Base-by-base conservation (phyloP, 2,888 invertebrate genomes). In the Pasiphila rectangulata region DNA sequence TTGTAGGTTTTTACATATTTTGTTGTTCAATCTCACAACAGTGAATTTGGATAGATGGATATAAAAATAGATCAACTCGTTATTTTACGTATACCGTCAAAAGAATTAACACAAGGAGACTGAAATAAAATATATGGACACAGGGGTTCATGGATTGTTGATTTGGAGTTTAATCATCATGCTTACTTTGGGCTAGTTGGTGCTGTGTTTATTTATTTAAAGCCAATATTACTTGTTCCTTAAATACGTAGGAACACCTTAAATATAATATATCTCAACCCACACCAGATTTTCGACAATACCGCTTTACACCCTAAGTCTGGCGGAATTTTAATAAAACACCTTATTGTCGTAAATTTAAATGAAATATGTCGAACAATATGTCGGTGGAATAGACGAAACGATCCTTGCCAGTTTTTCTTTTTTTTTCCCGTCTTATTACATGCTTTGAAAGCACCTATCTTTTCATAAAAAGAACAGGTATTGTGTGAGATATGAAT, bases 241-340 rank as follows among this genome's bases (percentile, higher is more conserved):
- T 13, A 27, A 13, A 15, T 9, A 30, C 17, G 19, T 34, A 19
- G 30, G 39, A 29, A 25, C 6, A 25, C 25, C 10, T 25, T n/a
- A n/a, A n/a, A n/a, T 27, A 27, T 13, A 27, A 13, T 13, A 27
- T 13, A 13, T 27, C 39, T 17, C 25, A 43, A 39, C 25, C 39
- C 29, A 25, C 41, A 35, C 36, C 46, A 36, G 34, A 52, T 47
- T 50, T 44, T 47, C 51, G 50, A 59, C 64, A 64, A 72, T 69
- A 32, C 4, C 50, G 63, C 63, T 65, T 63, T 63, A 65, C 68
- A 62, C 64, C 64, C 64, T 58, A n/a, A n/a, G n/a, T n/a, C 57
- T 64, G 60, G 63, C 63, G 68, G 64, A 56, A 52, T 58, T 74
- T 75, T 79, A 79, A 65, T 79, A 80, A 75, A 79, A 69, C 70